A percentile compares a stretch with the other conserved stretches of the same genome.
These are phyloP conservation scores for Leucophenga montana DNA, from an alignment of 2,888 invertebrate species.

Conservation along the genomic window DNA sequence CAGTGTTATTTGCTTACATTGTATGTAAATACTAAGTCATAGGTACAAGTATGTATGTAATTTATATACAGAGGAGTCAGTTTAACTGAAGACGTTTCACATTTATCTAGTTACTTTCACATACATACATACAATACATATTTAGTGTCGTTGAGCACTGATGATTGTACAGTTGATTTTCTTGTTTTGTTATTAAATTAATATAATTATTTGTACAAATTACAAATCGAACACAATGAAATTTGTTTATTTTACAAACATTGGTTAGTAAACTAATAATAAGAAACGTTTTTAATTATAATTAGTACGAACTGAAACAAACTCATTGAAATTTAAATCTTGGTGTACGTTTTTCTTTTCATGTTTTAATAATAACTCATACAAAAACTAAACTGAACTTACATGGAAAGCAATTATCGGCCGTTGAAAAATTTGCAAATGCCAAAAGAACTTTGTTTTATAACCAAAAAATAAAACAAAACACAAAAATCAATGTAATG, in stretches of 20 bases:
- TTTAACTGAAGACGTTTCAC: background rate
- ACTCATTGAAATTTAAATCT: slow-evolving; percentile 1
- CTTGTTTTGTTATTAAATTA: background rate
- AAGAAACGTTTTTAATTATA: background rate
- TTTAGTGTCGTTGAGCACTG: too few relatives aligned
- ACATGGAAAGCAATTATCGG: slow-evolving; percentile 74
- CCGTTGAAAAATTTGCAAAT: slow-evolving; percentile 70
- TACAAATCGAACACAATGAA: slow-evolving; percentile 9
- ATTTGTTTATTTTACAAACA: background rate
- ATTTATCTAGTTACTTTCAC: background rate
- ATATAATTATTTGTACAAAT: slow-evolving; percentile 10
- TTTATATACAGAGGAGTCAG: too few relatives aligned
- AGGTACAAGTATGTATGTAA: too few relatives aligned
- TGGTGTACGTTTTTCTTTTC: background rate
- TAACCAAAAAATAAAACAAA: slow-evolving; percentile 46
- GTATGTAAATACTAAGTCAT: too few relatives aligned
- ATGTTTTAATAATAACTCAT: too few relatives aligned
- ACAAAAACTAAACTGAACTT: slow-evolving; percentile 59
- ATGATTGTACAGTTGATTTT: background rate
- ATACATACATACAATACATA: too few relatives aligned
- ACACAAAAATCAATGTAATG: slow-evolving; percentile 44
- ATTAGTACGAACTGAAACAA: slow-evolving; percentile 15
- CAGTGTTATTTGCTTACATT: too few relatives aligned
- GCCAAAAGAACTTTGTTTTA: slow-evolving; percentile 68
- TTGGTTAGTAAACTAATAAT: slow-evolving; percentile 1